Conservation (phyloP, 2,797 vertebrate species). For the Protonibea diacanthus region DNA sequence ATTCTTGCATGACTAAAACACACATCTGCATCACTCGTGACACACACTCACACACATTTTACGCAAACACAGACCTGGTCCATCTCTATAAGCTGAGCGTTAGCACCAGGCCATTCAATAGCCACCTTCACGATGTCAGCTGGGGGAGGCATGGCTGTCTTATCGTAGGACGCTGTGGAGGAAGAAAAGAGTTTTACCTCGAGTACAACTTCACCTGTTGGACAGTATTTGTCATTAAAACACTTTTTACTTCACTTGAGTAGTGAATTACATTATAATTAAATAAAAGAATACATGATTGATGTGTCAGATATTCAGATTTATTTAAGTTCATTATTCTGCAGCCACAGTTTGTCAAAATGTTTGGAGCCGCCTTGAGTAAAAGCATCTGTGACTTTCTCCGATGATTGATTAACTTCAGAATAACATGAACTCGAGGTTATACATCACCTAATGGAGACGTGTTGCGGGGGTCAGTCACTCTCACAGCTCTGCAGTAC, state of each 20-base stretch:
- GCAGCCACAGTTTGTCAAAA: constrained; percentile 8
- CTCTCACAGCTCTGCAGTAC: constrained; percentile 62
- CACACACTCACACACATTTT: not conserved
- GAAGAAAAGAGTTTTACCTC: not conserved
- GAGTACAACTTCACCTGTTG: not conserved
- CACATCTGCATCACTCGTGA: constrained; percentile 3
- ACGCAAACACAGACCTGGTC: constrained; percentile 88
- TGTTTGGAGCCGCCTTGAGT: not conserved
- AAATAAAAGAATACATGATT: not conserved
- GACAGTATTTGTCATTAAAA: not conserved
- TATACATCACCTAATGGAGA: constrained; percentile 67
- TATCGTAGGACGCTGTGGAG: constrained; percentile 42
- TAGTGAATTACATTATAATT: not conserved
- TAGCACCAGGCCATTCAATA: constrained; percentile 98
- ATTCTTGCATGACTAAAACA: not conserved
- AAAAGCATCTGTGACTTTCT: not conserved
- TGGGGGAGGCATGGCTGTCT: constrained; percentile 88
- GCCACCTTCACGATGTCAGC: constrained; percentile 98
- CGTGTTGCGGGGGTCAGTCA: constrained; percentile 59
- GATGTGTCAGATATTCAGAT: not conserved
- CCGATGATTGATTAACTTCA: constrained; percentile 2
- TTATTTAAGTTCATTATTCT: not conserved
- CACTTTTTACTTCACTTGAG: not conserved
- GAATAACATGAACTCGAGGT: constrained; percentile 5
- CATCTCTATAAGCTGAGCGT: constrained; percentile 97